Conservation (phyloP, 2,797 vertebrate genomes). For the Gallirallus australis region DNA sequence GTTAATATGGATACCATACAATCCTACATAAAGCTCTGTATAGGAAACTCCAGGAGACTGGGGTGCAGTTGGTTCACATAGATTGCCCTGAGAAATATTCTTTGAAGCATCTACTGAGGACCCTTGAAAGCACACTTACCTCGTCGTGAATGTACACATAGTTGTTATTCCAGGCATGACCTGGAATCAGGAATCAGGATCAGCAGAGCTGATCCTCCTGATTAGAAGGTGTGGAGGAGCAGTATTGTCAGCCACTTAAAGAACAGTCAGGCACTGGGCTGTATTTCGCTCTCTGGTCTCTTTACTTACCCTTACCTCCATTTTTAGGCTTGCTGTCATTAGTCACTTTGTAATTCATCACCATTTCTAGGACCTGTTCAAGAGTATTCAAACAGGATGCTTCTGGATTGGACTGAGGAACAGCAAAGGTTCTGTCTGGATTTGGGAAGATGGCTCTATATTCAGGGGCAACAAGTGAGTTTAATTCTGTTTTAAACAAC, state of each 20-base stretch:
- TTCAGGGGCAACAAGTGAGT: neutral
- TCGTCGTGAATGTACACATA: neutral
- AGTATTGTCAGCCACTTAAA: neutral
- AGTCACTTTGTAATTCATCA: neutral
- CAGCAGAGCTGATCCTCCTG: neutral
- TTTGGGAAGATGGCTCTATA: slow-evolving; percentile 42
- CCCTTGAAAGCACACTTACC: neutral
- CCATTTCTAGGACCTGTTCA: slow-evolving; percentile 51
- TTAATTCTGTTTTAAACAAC: neutral
- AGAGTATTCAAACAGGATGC: neutral
- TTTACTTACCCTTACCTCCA: neutral
- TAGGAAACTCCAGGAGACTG: neutral
- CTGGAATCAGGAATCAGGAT: neutral
- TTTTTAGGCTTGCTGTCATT: neutral
- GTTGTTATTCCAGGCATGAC: neutral
- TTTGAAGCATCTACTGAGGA: neutral
- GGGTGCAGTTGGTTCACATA: neutral
- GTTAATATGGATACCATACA: neutral
- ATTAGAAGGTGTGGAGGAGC: neutral
- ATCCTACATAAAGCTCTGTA: neutral
- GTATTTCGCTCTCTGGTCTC: neutral
- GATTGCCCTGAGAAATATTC: neutral
- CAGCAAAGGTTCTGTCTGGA: neutral
- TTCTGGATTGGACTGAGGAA: slow-evolving; percentile 58
- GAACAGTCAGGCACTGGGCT: neutral